A percentile compares a stretch with the other conserved stretches of the same genome.
These are phyloP conservation scores for Helicoverpa assulta DNA, from an alignment of 2,888 invertebrate genomes.

Conservation along the genomic window DNA sequence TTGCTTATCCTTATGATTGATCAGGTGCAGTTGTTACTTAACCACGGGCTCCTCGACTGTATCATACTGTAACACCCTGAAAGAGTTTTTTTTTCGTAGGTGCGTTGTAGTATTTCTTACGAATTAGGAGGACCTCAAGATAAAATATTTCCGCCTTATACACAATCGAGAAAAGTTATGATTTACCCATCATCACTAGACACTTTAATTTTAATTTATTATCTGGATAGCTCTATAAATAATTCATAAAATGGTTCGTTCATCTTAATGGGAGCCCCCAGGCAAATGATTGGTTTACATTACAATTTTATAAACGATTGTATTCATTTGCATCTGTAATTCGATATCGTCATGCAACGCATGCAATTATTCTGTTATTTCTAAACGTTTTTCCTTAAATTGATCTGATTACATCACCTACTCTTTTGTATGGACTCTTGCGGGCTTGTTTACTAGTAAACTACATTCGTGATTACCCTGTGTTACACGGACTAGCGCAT, in stretches of 20 bases:
- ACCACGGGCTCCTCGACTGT: no score
- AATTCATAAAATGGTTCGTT: neutral
- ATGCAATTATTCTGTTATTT: conserved; percentile 20
- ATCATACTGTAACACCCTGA: no score
- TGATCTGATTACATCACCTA: conserved; percentile 50
- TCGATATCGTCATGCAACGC: conserved; percentile 14
- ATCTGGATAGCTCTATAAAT: neutral
- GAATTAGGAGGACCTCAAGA: no score
- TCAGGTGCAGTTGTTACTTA: no score
- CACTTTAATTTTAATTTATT: conserved; percentile 1
- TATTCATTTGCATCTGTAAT: conserved; percentile 5
- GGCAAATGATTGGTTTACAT: conserved; percentile 1
- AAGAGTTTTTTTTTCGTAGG: no score
- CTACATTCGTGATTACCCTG: conserved; percentile 28
- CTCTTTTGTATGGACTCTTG: conserved; percentile 36
- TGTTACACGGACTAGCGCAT: conserved; percentile 19
- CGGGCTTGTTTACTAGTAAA: conserved; percentile 28
- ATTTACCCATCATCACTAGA: neutral
- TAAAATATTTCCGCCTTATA: no score
- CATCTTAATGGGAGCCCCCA: neutral
- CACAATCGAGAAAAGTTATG: no score
- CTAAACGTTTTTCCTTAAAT: conserved; percentile 45
- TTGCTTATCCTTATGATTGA: no score
- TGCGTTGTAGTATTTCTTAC: no score
- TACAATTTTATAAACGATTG: neutral